Base-by-base conservation (phyloP, 92 coral and sea anemone species). In the Zoanthus sansibaricus region DNA sequence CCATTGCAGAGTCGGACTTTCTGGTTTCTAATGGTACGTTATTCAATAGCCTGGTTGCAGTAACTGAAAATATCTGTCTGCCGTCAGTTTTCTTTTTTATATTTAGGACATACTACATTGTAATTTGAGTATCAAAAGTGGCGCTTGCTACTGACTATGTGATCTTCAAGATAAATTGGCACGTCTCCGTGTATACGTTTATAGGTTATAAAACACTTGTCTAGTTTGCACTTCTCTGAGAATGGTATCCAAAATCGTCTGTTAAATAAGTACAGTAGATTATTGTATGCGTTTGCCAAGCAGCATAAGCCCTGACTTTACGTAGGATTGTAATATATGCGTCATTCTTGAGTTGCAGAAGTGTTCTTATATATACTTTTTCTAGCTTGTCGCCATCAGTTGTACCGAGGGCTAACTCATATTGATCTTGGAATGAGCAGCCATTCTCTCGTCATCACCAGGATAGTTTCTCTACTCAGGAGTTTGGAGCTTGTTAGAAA, bases 401-500 rank as follows among this genome's bases (percentile, higher is more conserved):
- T 83, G 67, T 76, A 25, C 25, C 25, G 67, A 83, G 68, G 68
- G 68, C 68, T 66, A 83, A 76, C 68, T 80, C 87, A 37, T 79
- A 55, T 88, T 79, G 68, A 88, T 55, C 72, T 86, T 66, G 49
- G 69, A 25, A 44, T 47, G 42, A 37, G 42, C 18, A 83, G 20
- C 72, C 94, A 61, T 54, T 78, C 88, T 66, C 94, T 89, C 62
- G 92, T 88, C 20, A 91, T 76, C 70, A 78, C 42, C 66, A 91
- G 87, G 49, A 83, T 86, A 74, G 88, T 91, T 91, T 84, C 88
- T 91, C 52, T 78, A 78, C 59, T 84, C 87, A 75, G 84, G 88
- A n/a, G 88, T 78, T 33, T 90, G 94, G 67, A 91, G 83, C 76
- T 84, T 91, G 46, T 91, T 91, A 72, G 87, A 88, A 21, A 14